Evolutionary conservation across 2,888 invertebrate species (phyloP).

Genomic region (Drosophila anceps): DNA sequence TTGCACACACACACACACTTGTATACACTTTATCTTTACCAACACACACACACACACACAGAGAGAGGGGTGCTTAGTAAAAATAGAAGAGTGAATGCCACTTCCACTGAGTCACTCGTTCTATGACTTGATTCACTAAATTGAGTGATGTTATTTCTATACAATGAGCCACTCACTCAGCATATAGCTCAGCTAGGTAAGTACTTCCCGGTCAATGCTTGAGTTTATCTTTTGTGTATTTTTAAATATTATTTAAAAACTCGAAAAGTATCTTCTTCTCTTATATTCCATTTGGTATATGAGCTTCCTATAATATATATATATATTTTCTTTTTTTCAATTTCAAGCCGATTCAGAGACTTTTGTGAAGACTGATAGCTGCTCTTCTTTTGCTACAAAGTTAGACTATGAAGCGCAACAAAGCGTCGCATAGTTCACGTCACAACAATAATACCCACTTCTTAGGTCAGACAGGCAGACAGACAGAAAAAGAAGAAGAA

Average conservation of each 20-base stretch:
- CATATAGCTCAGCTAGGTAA: too few species aligned
- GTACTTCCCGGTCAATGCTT: background rate
- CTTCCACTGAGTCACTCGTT: background rate
- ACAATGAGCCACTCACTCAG: background rate
- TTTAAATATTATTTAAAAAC: background rate
- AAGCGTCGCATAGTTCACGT: slow-evolving; percentile 21
- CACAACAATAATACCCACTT: slow-evolving; percentile 42
- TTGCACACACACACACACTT: slow-evolving; percentile 11
- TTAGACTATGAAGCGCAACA: background rate
- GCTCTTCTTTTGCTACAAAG: too few species aligned
- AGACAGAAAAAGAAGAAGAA: slow-evolving; percentile 11
- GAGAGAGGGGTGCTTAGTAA: background rate
- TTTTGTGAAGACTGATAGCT: background rate
- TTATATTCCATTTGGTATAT: background rate
- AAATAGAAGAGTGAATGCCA: background rate
- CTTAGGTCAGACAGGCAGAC: slow-evolving; percentile 22
- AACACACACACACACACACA: background rate
- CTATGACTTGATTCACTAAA: background rate
- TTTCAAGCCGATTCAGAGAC: background rate
- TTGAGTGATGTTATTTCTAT: slow-evolving; percentile 6
- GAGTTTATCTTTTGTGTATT: background rate
- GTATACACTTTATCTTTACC: background rate
- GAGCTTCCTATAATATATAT: background rate
- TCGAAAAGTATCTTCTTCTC: background rate
- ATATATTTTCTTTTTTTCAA: background rate